A percentile compares a stretch with the other conserved stretches of the same genome.
Evolutionary conservation across 2,113 vertebrate species (phyloP).

Genomic region (Muntiacus muntjak): DNA sequence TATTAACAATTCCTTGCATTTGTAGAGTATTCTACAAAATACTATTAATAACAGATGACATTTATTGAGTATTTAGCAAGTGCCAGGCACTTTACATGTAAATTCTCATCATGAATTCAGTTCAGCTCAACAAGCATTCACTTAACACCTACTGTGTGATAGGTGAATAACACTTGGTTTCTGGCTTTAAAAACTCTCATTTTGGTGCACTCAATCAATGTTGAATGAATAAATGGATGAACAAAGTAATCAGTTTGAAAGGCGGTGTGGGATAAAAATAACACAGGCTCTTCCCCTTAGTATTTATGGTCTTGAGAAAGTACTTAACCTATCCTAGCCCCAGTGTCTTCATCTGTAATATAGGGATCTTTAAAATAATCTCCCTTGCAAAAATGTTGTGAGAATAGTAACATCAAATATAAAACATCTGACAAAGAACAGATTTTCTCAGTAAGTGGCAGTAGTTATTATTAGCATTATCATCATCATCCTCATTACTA

Average conservation of each 20-base stretch:
- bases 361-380: background rate
- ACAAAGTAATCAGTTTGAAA: background rate
- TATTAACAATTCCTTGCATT: conserved; percentile 59
- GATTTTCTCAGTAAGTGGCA: background rate
- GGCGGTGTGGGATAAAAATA: background rate
- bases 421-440: background rate
- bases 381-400: background rate
- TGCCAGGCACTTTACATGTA: conserved; percentile 46
- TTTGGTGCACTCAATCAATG: background rate
- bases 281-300: background rate
- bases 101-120: conserved; percentile 45
- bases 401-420: background rate
- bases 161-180: conserved; percentile 32
- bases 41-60: conserved; percentile 64
- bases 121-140: conserved; percentile 29
- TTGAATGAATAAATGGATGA: conserved; percentile 17
- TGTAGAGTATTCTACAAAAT: conserved; percentile 55
- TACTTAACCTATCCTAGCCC: background rate
- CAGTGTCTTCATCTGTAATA: background rate
- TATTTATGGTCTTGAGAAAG: background rate
- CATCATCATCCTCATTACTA: background rate
- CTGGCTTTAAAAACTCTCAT: conserved; percentile 31
- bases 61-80: conserved; percentile 59
- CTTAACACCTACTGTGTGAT: conserved; percentile 62
- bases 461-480: background rate